A percentile compares a stretch with the other conserved stretches of the same genome.
These are phyloP conservation scores for Microplitis manilae DNA, from an alignment of 2,888 invertebrate species.

Conservation along the genomic window DNA sequence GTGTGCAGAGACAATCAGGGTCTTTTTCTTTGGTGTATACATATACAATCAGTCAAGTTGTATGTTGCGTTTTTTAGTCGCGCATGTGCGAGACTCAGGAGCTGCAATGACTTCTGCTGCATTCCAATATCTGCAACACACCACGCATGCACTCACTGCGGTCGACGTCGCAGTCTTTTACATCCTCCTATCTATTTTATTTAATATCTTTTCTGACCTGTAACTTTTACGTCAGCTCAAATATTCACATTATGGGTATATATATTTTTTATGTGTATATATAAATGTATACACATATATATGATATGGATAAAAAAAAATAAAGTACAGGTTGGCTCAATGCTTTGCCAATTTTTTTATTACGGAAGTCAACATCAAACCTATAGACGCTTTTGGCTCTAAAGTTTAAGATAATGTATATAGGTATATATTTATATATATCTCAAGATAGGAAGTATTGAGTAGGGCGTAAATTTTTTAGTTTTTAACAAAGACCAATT, in stretches of 20 bases:
- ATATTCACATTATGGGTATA: neutral
- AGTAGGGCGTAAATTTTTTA: too few species aligned
- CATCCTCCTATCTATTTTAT: conserved; percentile 25
- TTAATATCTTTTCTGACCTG: conserved; percentile 36
- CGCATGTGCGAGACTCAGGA: conserved; percentile 38
- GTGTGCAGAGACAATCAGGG: neutral
- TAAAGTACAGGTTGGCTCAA: neutral
- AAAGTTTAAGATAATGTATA: neutral
- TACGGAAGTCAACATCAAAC: conserved; percentile 5
- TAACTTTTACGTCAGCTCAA: conserved; percentile 23
- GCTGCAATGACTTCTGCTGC: conserved; percentile 44
- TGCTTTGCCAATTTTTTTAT: conserved; percentile 28
- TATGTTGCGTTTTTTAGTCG: conserved; percentile 33
- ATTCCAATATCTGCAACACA: conserved; percentile 41
- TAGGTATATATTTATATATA: too few species aligned
- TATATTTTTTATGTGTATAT: neutral
- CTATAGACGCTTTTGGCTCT: conserved; percentile 12
- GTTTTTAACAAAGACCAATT: too few species aligned
- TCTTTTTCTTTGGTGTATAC: conserved; percentile 5
- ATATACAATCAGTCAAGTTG: conserved; percentile 26
- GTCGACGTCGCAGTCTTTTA: conserved; percentile 26
- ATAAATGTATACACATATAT: neutral
- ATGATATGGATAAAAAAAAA: neutral
- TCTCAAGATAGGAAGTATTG: too few species aligned
- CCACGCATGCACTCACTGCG: conserved; percentile 30